These are phyloP conservation scores for Thalassarche chlororhynchos DNA, from an alignment of 2,113 vertebrate species.

Conservation along the genomic window DNA sequence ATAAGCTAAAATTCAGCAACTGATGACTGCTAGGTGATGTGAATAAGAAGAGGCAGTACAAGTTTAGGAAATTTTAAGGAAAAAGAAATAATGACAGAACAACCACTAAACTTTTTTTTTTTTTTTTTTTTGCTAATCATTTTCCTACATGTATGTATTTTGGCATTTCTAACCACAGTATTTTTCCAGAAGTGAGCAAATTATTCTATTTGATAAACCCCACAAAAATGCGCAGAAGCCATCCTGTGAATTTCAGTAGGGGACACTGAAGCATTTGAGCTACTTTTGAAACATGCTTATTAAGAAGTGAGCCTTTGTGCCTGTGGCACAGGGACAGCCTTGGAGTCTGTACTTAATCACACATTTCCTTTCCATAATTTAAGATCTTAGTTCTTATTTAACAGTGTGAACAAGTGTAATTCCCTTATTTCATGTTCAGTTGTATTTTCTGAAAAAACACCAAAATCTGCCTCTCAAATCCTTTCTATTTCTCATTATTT, in stretches of 20 bases:
- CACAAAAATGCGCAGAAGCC: background rate
- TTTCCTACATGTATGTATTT: background rate
- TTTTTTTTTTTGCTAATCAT: background rate
- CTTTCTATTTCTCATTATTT: background rate
- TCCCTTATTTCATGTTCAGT: background rate
- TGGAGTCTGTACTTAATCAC: background rate
- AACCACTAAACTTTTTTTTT: background rate
- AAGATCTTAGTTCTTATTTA: background rate
- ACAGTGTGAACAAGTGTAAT: background rate
- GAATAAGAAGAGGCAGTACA: background rate
- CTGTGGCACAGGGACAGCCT: background rate
- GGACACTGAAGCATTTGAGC: background rate
- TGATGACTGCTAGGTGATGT: background rate
- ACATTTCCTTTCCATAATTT: background rate
- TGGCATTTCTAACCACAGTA: background rate
- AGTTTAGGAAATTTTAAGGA: background rate
- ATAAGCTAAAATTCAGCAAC: background rate
- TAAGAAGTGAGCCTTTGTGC: background rate
- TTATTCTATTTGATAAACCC: background rate
- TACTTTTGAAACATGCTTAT: background rate
- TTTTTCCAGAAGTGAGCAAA: background rate
- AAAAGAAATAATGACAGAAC: background rate
- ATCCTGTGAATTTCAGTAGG: background rate
- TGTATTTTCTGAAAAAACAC: background rate
- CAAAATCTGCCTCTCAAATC: background rate